Conservation (phyloP, 2,888 invertebrate genomes). For the Spodoptera littoralis region DNA sequence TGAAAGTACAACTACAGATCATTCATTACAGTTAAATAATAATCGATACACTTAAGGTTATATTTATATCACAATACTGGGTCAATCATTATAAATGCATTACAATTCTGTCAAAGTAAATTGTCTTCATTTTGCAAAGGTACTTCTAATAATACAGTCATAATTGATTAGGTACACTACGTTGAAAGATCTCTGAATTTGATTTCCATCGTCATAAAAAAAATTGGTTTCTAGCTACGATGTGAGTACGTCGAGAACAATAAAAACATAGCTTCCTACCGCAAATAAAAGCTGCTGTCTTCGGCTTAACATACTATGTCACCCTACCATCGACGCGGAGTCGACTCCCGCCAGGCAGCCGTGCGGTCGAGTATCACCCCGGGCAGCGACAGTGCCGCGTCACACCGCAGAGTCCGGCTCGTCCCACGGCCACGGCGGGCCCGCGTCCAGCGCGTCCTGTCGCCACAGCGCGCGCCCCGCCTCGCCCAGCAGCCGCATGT, state of each 20-base stretch:
- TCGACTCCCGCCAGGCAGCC: slow-evolving; percentile 13
- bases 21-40: slow-evolving; percentile 44
- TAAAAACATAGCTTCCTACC: slow-evolving; percentile 44
- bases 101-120: slow-evolving; percentile 55
- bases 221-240: slow-evolving; percentile 38
- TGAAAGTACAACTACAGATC: slow-evolving; percentile 26
- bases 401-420: slow-evolving; percentile 86
- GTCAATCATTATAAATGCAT: slow-evolving; percentile 77
- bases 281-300: slow-evolving; percentile 42
- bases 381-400: slow-evolving; percentile 39
- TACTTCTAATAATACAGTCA: slow-evolving; percentile 42
- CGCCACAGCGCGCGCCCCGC: slow-evolving; percentile 82
- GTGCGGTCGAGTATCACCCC: not conserved
- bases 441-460: slow-evolving; percentile 84
- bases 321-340: slow-evolving; percentile 19
- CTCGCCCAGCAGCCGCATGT: slow-evolving; percentile 78
- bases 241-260: slow-evolving; percentile 39
- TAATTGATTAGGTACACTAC: slow-evolving; percentile 8
- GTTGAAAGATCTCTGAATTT: slow-evolving; percentile 21
- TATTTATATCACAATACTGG: slow-evolving; percentile 75
- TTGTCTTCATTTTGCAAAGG: slow-evolving; percentile 59
- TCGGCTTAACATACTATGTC: slow-evolving; percentile 33
- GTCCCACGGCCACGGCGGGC: slow-evolving; percentile 86
- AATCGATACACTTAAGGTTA: slow-evolving; percentile 68
- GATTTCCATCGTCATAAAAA: slow-evolving; percentile 32